Evolutionary conservation across 2,888 invertebrate species (phyloP).

Genomic region (Clanis bilineata): DNA sequence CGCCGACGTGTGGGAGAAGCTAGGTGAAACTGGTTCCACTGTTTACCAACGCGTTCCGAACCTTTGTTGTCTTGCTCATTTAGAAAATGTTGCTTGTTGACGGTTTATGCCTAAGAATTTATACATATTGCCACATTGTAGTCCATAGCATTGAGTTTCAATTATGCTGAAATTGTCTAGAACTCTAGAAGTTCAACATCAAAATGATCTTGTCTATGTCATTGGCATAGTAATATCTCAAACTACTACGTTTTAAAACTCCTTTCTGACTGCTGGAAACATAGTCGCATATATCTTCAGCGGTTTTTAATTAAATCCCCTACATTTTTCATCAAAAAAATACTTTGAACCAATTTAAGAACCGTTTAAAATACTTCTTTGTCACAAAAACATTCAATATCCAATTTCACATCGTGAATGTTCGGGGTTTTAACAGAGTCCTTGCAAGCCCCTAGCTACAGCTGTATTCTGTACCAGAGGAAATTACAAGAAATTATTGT

Average conservation of each 20-base stretch:
- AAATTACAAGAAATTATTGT: constrained; percentile 13
- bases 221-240: no score
- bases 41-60: constrained; percentile 33
- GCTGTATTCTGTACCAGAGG: neutral
- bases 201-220: no score
- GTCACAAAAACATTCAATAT: neutral
- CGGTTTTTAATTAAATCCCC: neutral
- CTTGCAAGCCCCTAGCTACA: constrained; percentile 7
- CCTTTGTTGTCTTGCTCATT: constrained; percentile 45
- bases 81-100: constrained; percentile 17
- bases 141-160: neutral
- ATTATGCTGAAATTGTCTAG: neutral
- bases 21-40: constrained; percentile 68
- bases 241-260: no score
- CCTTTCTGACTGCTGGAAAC: no score
- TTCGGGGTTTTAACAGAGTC: neutral
- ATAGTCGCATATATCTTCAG: neutral
- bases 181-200: neutral
- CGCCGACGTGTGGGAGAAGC: constrained; percentile 72
- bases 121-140: neutral
- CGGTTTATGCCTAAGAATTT: neutral
- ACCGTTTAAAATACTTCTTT: neutral
- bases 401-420: neutral
- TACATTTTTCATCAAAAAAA: neutral
- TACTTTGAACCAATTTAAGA: neutral